These are phyloP conservation scores for Parambassis ranga DNA, from an alignment of 2,797 vertebrate species.

Conservation along the genomic window DNA sequence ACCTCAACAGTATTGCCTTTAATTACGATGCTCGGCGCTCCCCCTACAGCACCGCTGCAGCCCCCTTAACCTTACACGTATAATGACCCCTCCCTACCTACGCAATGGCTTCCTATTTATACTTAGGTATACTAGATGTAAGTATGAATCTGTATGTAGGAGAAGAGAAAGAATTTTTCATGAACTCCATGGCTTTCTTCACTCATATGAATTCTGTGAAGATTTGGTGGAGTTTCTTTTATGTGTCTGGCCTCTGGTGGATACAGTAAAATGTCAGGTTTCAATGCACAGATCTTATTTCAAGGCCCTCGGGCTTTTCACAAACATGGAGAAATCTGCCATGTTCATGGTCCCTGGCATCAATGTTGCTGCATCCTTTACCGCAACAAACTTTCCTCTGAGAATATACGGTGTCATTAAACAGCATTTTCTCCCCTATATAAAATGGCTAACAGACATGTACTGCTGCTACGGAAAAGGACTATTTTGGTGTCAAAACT, in stretches of 20 bases:
- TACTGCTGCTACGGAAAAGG: slow-evolving; percentile 72
- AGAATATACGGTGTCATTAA: not conserved
- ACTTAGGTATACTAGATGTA: slow-evolving; percentile 55
- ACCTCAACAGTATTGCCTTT: slow-evolving; percentile 62
- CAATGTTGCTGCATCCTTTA: not conserved
- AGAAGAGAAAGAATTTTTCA: slow-evolving; percentile 64
- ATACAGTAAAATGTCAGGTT: slow-evolving; percentile 57
- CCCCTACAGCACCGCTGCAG: slow-evolving; percentile 9
- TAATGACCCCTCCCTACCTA: slow-evolving; percentile 13
- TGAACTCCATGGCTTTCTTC: slow-evolving; percentile 54
- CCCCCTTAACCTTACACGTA: slow-evolving; percentile 35
- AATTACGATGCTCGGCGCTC: slow-evolving; percentile 58
- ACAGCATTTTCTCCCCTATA: too few species aligned
- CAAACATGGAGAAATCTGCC: slow-evolving; percentile 9
- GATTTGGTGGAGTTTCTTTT: slow-evolving; percentile 57
- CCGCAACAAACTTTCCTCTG: slow-evolving; percentile 12
- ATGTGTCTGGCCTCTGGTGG: slow-evolving; percentile 54
- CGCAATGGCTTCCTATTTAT: slow-evolving; percentile 6
- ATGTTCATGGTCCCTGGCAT: slow-evolving; percentile 11
- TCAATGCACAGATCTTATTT: slow-evolving; percentile 39
- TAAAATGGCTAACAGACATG: slow-evolving; percentile 57
- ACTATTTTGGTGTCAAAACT: too few species aligned
- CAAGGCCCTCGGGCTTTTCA: slow-evolving; percentile 23
- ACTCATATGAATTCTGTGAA: slow-evolving; percentile 54
- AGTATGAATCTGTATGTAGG: slow-evolving; percentile 37